Evolutionary conservation across 2,113 vertebrate genomes (phyloP), one percentile per base, ranked within the genome.

Genomic region (Melanocharis versteri): DNA sequence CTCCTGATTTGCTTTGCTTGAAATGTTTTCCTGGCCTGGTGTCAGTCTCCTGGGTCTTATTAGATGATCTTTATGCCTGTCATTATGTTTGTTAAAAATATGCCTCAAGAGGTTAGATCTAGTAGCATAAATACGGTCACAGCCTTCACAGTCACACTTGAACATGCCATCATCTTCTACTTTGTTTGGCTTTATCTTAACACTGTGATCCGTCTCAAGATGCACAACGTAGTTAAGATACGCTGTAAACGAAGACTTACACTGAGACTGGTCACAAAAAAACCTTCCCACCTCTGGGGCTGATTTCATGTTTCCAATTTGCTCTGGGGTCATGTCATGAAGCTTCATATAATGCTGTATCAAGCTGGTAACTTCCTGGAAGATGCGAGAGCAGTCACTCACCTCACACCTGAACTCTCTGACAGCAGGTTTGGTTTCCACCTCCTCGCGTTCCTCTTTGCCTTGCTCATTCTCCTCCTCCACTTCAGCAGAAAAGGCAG

Each of bases 61-160:
- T 14, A 99, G 97, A 96, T 99, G 98, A 69, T 98, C 97, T 94
- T 98, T 98, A 96, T 99, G 99, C 64, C 98, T 97, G 44, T 99
- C 99, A 68, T 98, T 98, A 91, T 99, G 99, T 87, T 99, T 99
- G 95, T 99, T 99, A 98, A 99, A 99, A 86, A 98, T 98, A 83
- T 99, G 99, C 62, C 99, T 98, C 77, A 99, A 96, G 31, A 99
- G 97, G 94, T 99, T 99, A 39, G 99, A 99, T 50, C 99, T 98
- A 31, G 99, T 99, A 57, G 99, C 98, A 83, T 99, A 99, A 47
- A 98, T 98, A 40, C 99, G 98, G 86, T 99, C 98, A 70, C 99
- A 99, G n/a, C 99, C 99, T 96, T 99, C 99, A 83, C 99, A 98
- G 77, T 99, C 99, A 97, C 99, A 99, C 62, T 98, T 99, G 88